A percentile compares a stretch with the other conserved stretches of the same genome.
Evolutionary conservation across 2,888 invertebrate genomes (phyloP).

Genomic region (Chloroclystis v-ata): DNA sequence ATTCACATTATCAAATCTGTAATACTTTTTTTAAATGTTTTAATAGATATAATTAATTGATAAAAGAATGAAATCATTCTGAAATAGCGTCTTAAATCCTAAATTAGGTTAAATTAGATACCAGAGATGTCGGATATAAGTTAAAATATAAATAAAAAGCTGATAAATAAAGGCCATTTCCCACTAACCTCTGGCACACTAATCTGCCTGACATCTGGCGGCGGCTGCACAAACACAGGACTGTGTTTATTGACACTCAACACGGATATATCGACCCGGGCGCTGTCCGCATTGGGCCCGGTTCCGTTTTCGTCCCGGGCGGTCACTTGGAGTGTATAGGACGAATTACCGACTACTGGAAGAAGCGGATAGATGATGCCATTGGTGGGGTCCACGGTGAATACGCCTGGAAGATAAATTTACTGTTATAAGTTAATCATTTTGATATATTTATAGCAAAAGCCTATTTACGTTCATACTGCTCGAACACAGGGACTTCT

Average conservation of each 20-base stretch:
- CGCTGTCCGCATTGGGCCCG: conserved; percentile 81
- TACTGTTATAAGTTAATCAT: no score
- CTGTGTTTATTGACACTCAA: conserved; percentile 89
- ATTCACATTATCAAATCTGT: background rate
- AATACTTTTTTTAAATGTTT: no score
- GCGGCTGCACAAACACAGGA: conserved; percentile 88
- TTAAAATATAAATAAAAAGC: no score
- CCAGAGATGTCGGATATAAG: no score
- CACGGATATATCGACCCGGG: conserved; percentile 86
- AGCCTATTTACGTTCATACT: no score
- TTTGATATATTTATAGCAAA: no score
- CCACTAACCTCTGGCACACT: conserved; percentile 85
- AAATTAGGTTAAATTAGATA: no score
- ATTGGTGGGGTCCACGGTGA: conserved; percentile 84
- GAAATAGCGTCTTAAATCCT: no score
- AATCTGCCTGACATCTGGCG: conserved; percentile 84
- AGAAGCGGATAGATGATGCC: conserved; percentile 90
- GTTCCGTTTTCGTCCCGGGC: conserved; percentile 86
- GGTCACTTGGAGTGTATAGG: conserved; percentile 80
- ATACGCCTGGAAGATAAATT: conserved; percentile 75
- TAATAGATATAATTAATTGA: no score
- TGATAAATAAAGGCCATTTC: no score
- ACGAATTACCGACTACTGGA: conserved; percentile 81
- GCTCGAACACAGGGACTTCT: no score
- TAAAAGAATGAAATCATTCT: no score